A percentile compares a stretch with the other conserved stretches of the same genome.
phyloP scores from a whole-genome alignment of 1,140 invertebrate species.

The Caenorhabditis brenneri region DNA sequence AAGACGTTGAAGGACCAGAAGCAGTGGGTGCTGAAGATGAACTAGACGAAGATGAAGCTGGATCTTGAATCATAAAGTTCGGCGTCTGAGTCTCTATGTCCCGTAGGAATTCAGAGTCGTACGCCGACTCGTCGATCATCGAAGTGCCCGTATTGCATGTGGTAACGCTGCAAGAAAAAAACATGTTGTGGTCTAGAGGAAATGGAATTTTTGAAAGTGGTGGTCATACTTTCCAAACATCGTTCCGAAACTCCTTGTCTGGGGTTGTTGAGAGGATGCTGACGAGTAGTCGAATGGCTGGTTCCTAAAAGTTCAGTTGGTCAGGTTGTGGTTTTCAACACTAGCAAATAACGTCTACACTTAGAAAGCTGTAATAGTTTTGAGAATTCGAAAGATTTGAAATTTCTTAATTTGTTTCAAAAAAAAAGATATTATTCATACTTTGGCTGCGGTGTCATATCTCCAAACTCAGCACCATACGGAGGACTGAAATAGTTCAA shows the following conservation, averaged over 20 bases:
- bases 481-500: background rate
- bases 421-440: no score
- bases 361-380: no score
- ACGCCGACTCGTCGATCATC: constrained; percentile 12
- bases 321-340: no score
- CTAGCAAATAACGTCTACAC: no score
- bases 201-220: background rate
- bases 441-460: background rate
- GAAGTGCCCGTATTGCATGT: constrained; percentile 27
- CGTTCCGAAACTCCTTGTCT: background rate
- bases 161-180: background rate
- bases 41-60: background rate
- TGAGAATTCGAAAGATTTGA: background rate
- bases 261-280: background rate
- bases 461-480: constrained; percentile 17
- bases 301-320: background rate
- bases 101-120: background rate
- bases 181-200: background rate
- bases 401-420: background rate
- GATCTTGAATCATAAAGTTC: background rate
- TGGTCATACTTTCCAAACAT: constrained; percentile 22
- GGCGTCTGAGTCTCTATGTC: constrained; percentile 21
- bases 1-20: background rate
- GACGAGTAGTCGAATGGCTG: constrained; percentile 16
- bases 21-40: background rate